These are phyloP conservation scores for Gymnoscopelus microlampas DNA, from an alignment of 2,797 vertebrate species.

Conservation along the genomic window DNA sequence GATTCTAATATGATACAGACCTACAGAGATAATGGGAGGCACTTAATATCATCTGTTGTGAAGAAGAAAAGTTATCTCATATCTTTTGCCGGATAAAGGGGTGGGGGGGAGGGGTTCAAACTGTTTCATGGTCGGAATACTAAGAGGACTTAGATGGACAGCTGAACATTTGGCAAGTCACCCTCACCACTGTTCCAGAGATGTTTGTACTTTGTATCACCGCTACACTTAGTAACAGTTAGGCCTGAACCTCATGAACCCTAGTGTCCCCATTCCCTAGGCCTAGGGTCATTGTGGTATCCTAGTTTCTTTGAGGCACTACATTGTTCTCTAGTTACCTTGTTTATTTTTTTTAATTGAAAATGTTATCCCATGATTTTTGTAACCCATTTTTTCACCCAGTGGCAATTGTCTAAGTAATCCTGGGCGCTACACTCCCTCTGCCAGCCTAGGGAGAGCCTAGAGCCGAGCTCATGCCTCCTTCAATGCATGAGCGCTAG, in stretches of 20 bases:
- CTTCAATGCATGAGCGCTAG: no score
- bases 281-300: no score
- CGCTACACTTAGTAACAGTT: slow-evolving; percentile 25
- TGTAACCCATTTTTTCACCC: no score
- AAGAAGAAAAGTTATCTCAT: slow-evolving; percentile 97
- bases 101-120: slow-evolving; percentile 88
- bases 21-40: slow-evolving; percentile 98
- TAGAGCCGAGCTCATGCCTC: no score
- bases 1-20: slow-evolving; percentile 99
- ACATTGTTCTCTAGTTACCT: no score
- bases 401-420: no score
- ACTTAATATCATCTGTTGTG: slow-evolving; percentile 95
- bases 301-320: no score
- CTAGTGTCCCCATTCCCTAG: no score
- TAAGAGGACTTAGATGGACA: slow-evolving; percentile 84
- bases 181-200: slow-evolving; percentile 32
- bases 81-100: slow-evolving; percentile 87
- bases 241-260: slow-evolving; percentile 1
- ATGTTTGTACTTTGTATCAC: slow-evolving; percentile 3
- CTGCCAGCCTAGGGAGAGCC: no score
- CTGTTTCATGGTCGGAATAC: slow-evolving; percentile 92
- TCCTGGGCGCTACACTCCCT: no score
- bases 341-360: no score
- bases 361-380: no score
- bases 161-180: slow-evolving; percentile 53